phyloP scores from a whole-genome alignment of 2,113 vertebrate genomes.

The Channa maculata region DNA sequence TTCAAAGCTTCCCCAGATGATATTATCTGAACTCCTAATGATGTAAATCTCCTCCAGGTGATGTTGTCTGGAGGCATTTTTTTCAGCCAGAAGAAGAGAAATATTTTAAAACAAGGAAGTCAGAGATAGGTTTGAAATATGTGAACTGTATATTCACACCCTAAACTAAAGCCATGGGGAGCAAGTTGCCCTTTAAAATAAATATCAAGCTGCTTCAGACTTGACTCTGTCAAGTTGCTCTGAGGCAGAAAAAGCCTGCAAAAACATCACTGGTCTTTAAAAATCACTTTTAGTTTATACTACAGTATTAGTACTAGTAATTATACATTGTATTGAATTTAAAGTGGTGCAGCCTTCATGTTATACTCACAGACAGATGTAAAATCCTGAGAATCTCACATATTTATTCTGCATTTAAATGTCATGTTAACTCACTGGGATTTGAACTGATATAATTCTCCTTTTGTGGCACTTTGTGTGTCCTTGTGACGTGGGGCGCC shows the following conservation, averaged over 20 bases:
- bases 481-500: slow-evolving; percentile 60
- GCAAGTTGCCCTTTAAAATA: neutral
- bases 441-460: slow-evolving; percentile 22
- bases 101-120: too few species aligned
- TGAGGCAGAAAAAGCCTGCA: neutral
- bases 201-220: neutral
- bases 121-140: too few species aligned
- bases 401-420: slow-evolving; percentile 2
- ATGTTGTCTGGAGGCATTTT: too few species aligned
- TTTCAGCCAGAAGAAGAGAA: too few species aligned
- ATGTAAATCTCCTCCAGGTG: too few species aligned
- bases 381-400: neutral
- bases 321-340: neutral
- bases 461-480: slow-evolving; percentile 60
- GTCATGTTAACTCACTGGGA: neutral
- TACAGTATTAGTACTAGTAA: neutral
- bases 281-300: neutral
- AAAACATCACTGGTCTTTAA: neutral
- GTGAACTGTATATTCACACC: too few species aligned
- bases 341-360: neutral
- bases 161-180: too few species aligned
- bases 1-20: too few species aligned
- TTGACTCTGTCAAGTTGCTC: neutral
- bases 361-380: neutral
- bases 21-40: too few species aligned